These are phyloP conservation scores for Atopsyche davidsoni DNA, from an alignment of 1,140 invertebrate genomes.

Conservation along the genomic window DNA sequence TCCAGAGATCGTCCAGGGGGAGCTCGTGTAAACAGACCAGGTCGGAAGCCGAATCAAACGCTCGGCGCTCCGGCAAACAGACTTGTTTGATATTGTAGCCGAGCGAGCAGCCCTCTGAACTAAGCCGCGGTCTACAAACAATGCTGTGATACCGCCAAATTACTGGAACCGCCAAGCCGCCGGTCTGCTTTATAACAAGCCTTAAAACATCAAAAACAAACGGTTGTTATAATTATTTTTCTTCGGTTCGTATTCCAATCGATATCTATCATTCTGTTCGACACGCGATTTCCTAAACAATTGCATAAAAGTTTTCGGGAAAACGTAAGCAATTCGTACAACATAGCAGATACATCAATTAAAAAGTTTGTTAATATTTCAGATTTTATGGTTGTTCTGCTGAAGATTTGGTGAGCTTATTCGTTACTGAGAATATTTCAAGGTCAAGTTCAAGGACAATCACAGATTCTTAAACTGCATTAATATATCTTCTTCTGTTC, in stretches of 20 bases:
- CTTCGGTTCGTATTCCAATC: no score
- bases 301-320: background rate
- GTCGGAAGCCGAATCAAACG: slow-evolving; percentile 9
- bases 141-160: slow-evolving; percentile 9
- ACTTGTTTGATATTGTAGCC: slow-evolving; percentile 23
- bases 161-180: slow-evolving; percentile 10
- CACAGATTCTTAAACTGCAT: no score
- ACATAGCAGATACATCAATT: background rate
- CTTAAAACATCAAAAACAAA: slow-evolving; percentile 28
- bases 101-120: slow-evolving; percentile 21
- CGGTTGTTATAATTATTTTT: no score
- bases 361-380: no score
- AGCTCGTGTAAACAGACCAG: background rate
- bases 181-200: slow-evolving; percentile 28
- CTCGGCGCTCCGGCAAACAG: slow-evolving; percentile 10
- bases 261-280: no score
- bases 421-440: no score
- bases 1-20: no score
- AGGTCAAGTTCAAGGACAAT: no score
- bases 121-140: slow-evolving; percentile 24
- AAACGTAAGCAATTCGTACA: background rate
- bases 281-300: no score
- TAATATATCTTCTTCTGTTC: no score
- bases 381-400: no score
- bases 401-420: no score